Conservation (phyloP, 2,797 vertebrate species). For the Notoglanidium macrostoma region DNA sequence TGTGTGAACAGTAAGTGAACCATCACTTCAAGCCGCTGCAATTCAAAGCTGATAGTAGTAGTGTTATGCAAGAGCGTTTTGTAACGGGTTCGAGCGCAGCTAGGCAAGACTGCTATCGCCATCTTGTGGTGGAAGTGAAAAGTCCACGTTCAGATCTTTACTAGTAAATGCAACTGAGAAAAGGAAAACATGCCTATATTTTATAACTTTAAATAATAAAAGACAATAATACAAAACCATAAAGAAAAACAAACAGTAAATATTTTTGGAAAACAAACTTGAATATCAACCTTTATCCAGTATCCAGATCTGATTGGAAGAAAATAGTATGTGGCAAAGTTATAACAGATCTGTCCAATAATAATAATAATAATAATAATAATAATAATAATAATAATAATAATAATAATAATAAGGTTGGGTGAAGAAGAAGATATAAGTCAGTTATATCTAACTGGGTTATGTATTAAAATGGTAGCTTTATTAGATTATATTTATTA, state of each 20-base stretch:
- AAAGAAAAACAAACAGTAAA: neutral
- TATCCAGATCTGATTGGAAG: neutral
- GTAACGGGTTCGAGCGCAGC: neutral
- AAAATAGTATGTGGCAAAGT: neutral
- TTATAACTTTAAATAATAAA: neutral
- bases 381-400: neutral
- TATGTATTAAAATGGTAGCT: neutral
- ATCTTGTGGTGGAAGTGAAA: constrained; percentile 70
- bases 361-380: neutral
- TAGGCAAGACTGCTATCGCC: constrained; percentile 68
- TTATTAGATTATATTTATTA: neutral
- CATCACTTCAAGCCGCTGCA: constrained; percentile 66
- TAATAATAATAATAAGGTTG: neutral
- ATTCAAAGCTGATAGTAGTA: constrained; percentile 39
- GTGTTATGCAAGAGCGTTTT: constrained; percentile 11
- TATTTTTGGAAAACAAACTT: too few species aligned
- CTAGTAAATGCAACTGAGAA: neutral
- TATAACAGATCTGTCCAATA: neutral
- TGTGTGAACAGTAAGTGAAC: constrained; percentile 68
- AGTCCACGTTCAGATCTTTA: constrained; percentile 10
- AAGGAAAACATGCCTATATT: neutral
- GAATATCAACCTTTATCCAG: neutral
- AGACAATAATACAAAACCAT: neutral
- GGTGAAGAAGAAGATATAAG: neutral
- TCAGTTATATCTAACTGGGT: neutral